Conservation (phyloP, 2,888 invertebrate genomes). For the Dryocosmus kuriphilus region DNA sequence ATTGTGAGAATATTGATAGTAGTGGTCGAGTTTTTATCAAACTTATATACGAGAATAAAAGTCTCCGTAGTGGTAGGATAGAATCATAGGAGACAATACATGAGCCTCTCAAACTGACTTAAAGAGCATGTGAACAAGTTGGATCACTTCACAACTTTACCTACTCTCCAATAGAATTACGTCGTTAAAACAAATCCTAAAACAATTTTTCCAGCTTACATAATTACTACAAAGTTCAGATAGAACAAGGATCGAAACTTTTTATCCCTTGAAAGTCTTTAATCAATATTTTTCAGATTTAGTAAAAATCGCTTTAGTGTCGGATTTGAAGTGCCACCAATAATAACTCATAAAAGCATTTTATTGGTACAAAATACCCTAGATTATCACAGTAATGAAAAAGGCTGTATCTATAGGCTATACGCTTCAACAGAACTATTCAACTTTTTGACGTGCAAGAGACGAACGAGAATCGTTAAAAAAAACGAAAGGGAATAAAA, state of each 20-base stretch:
- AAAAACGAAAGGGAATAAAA: conserved; percentile 11
- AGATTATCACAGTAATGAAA: neutral
- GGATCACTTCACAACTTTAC: conserved; percentile 7
- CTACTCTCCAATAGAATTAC: neutral
- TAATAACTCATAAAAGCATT: too few relatives aligned
- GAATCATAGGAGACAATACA: too few relatives aligned
- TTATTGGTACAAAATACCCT: too few relatives aligned
- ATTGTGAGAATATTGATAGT: neutral
- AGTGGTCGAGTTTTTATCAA: neutral
- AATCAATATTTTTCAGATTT: neutral
- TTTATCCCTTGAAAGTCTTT: neutral
- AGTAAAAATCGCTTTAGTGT: too few relatives aligned
- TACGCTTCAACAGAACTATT: too few relatives aligned
- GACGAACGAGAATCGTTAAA: conserved; percentile 6
- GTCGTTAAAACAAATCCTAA: neutral
- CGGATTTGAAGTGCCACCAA: too few relatives aligned
- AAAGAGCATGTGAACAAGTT: conserved; percentile 7
- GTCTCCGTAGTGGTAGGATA: neutral
- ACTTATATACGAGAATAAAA: neutral
- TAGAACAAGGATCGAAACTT: neutral
- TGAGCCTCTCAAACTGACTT: neutral
- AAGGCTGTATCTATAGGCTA: neutral
- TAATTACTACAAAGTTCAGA: neutral
- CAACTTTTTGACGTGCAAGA: neutral
- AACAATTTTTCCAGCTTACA: neutral